Base-by-base conservation (phyloP, 2,113 vertebrate species). In the Percina caprodes region DNA sequence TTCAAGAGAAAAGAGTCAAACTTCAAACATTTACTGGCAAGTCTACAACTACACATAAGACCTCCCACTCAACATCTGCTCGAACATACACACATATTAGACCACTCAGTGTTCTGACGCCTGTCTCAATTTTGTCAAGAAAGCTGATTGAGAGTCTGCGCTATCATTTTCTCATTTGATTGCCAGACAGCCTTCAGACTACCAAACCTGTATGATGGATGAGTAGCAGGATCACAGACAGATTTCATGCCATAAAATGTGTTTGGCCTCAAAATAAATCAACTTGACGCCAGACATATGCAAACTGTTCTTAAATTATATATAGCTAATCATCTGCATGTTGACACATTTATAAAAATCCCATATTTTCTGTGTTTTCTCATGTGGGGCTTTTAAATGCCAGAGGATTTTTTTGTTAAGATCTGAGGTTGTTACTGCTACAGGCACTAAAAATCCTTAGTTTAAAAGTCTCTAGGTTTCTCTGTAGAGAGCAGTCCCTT, bases 21-120 rank as follows among this genome's bases (percentile, higher is more conserved):
- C 52, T 82, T 87, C 74, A 80, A 86, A 88, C 78, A 76, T 79
- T 86, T 65, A 18, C 81, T 89, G 82, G 77, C 79, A 73, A 33
- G 71, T 77, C 74, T 19, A 35, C 67, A 56, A 30, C 77, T 59
- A n/a, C 87, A 59, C 77, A 24, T 4, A 19, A 26, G 82, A 77
- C 81, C 88, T 83, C 89, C 85, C 73, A 84, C 87, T 74, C 82
- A 86, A 87, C 87, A 91, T 89, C 85, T 87, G 85, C 77, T 79
- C 5, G n/a, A 83, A 74, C 52, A 11, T 35, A 35, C 70, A 65
- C 73, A 63, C 49, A 52, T 73, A 88, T 88, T 69, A 74, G 49
- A 66, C 65, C 19, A 52, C 68, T 52, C 35, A 2, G 30, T n/a
- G 18, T 21, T 61, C 54, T 35, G 56, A 81, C 33, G 72, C 59